Percentiles rank a stretch among this genome's conserved stretches.
Conservation (phyloP, 2,113 vertebrate species). For the Poeciliopsis prolifica region DNA sequence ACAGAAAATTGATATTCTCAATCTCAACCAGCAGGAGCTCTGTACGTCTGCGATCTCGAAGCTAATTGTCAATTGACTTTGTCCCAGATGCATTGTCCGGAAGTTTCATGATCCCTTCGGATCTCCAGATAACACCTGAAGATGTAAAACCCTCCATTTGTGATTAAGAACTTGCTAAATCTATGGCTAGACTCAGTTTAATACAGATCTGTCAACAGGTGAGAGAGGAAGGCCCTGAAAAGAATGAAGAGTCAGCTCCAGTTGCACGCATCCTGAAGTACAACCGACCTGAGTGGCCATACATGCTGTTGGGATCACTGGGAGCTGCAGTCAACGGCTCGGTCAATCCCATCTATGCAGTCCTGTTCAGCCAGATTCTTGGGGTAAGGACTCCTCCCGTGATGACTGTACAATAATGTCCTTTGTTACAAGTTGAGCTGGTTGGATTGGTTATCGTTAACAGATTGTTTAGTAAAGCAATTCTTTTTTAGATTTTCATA, state of each 20-base stretch:
- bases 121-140: conserved; percentile 4
- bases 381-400: conserved; percentile 64
- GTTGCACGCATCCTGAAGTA: conserved; percentile 80
- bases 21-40: conserved; percentile 61
- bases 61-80: conserved; percentile 53
- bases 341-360: conserved; percentile 75
- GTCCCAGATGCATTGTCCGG: conserved; percentile 53
- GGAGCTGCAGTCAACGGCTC: conserved; percentile 78
- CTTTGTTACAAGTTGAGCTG: background rate
- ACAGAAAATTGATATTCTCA: background rate
- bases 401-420: background rate
- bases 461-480: background rate
- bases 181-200: background rate
- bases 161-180: background rate
- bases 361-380: conserved; percentile 81
- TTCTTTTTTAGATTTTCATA: background rate
- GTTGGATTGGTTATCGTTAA: background rate
- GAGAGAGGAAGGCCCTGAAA: conserved; percentile 31
- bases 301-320: conserved; percentile 80
- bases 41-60: conserved; percentile 65
- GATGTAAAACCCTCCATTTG: conserved; percentile 37
- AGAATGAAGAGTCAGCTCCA: conserved; percentile 60
- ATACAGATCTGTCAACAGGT: conserved; percentile 36
- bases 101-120: conserved; percentile 32
- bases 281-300: conserved; percentile 81